A percentile compares a stretch with the other conserved stretches of the same genome.
Evolutionary conservation across 2,888 invertebrate species (phyloP).

Genomic region (Frankliniella intonsa): DNA sequence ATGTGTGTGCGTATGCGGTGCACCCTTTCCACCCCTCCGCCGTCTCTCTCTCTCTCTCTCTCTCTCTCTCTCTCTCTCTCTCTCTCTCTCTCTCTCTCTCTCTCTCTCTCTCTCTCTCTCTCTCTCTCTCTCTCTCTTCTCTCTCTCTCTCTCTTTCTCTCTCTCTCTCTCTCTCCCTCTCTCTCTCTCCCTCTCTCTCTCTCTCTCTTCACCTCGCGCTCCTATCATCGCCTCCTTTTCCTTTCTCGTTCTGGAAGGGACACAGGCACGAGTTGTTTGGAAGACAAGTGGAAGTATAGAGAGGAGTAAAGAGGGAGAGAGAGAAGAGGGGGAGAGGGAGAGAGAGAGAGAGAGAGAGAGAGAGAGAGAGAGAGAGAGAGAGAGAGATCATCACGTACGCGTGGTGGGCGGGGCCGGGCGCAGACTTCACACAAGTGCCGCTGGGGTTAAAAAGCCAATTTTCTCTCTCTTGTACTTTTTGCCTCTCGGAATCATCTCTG

Average conservation of each 20-base stretch:
- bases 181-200: too few species aligned
- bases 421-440: constrained; percentile 21
- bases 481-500: constrained; percentile 26
- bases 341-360: not conserved
- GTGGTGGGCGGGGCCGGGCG: constrained; percentile 14
- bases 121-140: too few species aligned
- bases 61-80: too few species aligned
- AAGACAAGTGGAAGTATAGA: not conserved
- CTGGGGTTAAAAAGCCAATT: constrained; percentile 26
- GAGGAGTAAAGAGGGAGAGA: not conserved
- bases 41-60: too few species aligned
- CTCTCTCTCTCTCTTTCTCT: too few species aligned
- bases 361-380: not conserved
- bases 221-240: not conserved
- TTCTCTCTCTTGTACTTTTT: constrained; percentile 25
- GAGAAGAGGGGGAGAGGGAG: not conserved
- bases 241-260: not conserved
- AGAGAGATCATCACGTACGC: constrained; percentile 4
- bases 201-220: too few species aligned
- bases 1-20: too few species aligned
- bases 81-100: too few species aligned
- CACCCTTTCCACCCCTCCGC: too few species aligned
- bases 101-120: too few species aligned
- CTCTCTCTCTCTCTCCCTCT: too few species aligned
- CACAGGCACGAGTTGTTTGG: not conserved